Conservation (phyloP, 1,140 invertebrate genomes). For the Megathymus violae region DNA sequence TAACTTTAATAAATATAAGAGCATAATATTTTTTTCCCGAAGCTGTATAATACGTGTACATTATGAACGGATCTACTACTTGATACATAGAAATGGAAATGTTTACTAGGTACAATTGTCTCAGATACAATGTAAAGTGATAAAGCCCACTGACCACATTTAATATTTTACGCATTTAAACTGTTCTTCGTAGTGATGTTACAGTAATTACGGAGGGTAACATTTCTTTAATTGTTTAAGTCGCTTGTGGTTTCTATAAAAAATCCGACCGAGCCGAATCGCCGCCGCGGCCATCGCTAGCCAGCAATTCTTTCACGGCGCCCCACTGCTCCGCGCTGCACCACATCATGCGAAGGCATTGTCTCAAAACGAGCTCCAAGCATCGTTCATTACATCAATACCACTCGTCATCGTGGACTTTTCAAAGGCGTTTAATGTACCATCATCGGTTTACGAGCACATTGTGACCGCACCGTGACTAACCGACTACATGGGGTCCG, state of each 20-base stretch:
- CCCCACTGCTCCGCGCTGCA: constrained; percentile 53
- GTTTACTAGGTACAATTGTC: too few species aligned
- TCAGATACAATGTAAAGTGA: neutral
- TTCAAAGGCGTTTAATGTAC: constrained; percentile 59
- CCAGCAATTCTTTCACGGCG: constrained; percentile 26
- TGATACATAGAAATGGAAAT: too few species aligned
- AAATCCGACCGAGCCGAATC: constrained; percentile 15
- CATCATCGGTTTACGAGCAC: constrained; percentile 61
- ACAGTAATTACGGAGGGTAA: neutral
- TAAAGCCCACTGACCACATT: constrained; percentile 4
- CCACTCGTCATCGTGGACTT: constrained; percentile 49
- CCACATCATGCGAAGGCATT: constrained; percentile 43
- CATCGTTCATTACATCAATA: constrained; percentile 42
- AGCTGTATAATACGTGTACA: too few species aligned
- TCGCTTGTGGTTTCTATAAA: constrained; percentile 26
- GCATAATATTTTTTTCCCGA: too few species aligned
- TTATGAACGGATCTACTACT: too few species aligned
- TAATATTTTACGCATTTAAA: constrained; percentile 1
- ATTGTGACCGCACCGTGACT: constrained; percentile 53
- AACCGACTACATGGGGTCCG: constrained; percentile 63
- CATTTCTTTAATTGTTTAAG: constrained; percentile 24
- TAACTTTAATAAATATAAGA: too few species aligned
- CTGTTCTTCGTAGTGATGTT: constrained; percentile 15
- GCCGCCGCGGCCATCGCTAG: constrained; percentile 15
- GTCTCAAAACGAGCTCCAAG: constrained; percentile 57